Percentiles rank a stretch among this genome's conserved stretches.
Evolutionary conservation across 1,140 invertebrate genomes (phyloP).

Genomic region (Drosophila lacertosa): DNA sequence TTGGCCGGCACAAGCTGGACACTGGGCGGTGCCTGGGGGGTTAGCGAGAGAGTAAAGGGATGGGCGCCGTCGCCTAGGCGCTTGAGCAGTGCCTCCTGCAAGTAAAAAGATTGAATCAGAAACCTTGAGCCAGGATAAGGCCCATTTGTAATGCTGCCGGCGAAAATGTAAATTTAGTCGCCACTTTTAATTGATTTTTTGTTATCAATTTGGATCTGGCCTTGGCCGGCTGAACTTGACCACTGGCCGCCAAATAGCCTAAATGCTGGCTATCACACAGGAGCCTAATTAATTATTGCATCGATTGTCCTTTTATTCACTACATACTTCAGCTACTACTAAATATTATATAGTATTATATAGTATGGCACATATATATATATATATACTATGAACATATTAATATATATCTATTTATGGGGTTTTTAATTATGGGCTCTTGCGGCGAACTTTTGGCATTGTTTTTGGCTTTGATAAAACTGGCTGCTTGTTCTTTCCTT

Average conservation of each 20-base stretch:
- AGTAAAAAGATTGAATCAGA: constrained; percentile 9
- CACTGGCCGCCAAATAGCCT: not conserved
- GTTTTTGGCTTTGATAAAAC: constrained; percentile 26
- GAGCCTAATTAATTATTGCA: not conserved
- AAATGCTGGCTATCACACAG: not conserved
- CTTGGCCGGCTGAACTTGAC: not conserved
- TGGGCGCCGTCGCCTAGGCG: constrained; percentile 91
- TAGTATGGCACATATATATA: not conserved
- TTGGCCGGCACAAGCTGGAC: constrained; percentile 95
- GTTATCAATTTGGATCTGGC: not conserved
- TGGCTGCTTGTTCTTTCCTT: constrained; percentile 13
- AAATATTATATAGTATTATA: no score
- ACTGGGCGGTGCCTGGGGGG: constrained; percentile 92
- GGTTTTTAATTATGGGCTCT: constrained; percentile 56
- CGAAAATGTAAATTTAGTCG: constrained; percentile 23
- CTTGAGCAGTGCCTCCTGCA: constrained; percentile 91
- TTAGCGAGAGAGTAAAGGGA: constrained; percentile 92
- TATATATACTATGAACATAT: not conserved
- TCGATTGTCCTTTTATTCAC: no score
- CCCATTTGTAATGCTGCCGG: constrained; percentile 14
- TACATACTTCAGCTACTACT: no score
- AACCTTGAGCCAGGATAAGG: not conserved
- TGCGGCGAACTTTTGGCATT: constrained; percentile 27
- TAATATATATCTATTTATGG: constrained; percentile 5
- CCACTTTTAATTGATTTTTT: constrained; percentile 58